These are phyloP conservation scores for Camponotus fellah DNA, from an alignment of 2,888 invertebrate species.

Conservation along the genomic window DNA sequence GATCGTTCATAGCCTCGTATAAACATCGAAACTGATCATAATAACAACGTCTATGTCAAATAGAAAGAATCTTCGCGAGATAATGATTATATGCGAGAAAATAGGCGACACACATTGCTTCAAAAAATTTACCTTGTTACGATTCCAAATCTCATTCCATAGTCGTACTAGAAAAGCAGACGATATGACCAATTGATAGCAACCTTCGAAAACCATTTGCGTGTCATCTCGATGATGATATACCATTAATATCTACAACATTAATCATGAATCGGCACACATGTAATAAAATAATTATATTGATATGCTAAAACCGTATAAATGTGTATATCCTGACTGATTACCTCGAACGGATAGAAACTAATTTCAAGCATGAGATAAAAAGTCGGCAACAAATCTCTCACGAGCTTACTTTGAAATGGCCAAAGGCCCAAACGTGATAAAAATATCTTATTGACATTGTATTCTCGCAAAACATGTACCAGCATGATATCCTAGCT, in stretches of 20 bases:
- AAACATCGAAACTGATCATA: slow-evolving; percentile 16
- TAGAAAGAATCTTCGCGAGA: not conserved
- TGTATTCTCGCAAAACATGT: slow-evolving; percentile 16
- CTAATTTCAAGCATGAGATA: slow-evolving; percentile 9
- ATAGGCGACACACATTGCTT: not conserved
- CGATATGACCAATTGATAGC: slow-evolving; percentile 24
- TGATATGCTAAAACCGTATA: not conserved
- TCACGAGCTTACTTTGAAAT: slow-evolving; percentile 5
- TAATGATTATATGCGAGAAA: not conserved
- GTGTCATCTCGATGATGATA: slow-evolving; percentile 12
- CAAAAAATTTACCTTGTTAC: slow-evolving; percentile 15
- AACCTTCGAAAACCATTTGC: slow-evolving; percentile 28
- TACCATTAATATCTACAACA: slow-evolving; percentile 26
- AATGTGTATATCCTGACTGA: not conserved
- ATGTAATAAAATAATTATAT: not conserved
- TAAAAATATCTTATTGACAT: slow-evolving; percentile 24
- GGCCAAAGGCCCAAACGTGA: slow-evolving; percentile 24
- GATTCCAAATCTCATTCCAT: slow-evolving; percentile 27
- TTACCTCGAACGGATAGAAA: slow-evolving; percentile 23
- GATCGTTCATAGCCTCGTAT: slow-evolving; percentile 22
- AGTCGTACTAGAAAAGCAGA: not conserved
- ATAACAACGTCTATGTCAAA: not conserved
- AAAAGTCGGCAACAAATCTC: not conserved
- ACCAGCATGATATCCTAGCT: slow-evolving; percentile 7
- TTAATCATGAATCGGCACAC: not conserved